These are phyloP conservation scores for Atherinomorus stipes DNA, from an alignment of 2,113 vertebrate genomes.

Conservation along the genomic window DNA sequence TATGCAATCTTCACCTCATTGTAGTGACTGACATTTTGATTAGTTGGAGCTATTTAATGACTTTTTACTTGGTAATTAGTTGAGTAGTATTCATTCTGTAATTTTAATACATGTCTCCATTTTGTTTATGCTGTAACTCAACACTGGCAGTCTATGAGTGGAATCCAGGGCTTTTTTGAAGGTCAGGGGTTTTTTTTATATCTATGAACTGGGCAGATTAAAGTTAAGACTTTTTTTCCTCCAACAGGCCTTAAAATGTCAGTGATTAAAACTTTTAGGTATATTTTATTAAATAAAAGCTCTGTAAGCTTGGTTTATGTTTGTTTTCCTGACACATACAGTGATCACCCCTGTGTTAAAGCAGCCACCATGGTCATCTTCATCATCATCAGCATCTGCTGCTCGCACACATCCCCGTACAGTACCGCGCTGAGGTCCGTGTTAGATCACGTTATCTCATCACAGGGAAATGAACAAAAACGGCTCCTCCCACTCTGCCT, in stretches of 20 bases:
- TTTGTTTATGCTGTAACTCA: background rate
- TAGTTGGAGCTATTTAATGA: background rate
- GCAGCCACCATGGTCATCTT: constrained; percentile 5
- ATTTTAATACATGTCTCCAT: background rate
- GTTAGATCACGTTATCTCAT: constrained; percentile 75
- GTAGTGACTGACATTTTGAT: background rate
- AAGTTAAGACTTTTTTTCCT: background rate
- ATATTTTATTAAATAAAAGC: background rate
- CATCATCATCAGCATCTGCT: constrained; percentile 7
- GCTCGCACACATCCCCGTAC: constrained; percentile 42
- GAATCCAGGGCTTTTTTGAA: background rate
- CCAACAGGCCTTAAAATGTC: background rate
- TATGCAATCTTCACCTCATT: background rate
- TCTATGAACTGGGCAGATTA: background rate
- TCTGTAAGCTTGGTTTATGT: background rate
- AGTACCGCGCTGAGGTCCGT: constrained; percentile 58
- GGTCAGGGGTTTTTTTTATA: background rate
- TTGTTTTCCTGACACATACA: background rate
- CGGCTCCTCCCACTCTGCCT: constrained; percentile 69
- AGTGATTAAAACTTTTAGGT: background rate
- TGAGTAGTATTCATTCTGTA: background rate
- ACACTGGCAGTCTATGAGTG: background rate
- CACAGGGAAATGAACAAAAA: constrained; percentile 61
- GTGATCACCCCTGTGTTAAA: background rate
- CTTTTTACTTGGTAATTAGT: background rate